A percentile compares a stretch with the other conserved stretches of the same genome.
phyloP scores from a whole-genome alignment of 2,113 vertebrate species.

The Taurulus bubalis region DNA sequence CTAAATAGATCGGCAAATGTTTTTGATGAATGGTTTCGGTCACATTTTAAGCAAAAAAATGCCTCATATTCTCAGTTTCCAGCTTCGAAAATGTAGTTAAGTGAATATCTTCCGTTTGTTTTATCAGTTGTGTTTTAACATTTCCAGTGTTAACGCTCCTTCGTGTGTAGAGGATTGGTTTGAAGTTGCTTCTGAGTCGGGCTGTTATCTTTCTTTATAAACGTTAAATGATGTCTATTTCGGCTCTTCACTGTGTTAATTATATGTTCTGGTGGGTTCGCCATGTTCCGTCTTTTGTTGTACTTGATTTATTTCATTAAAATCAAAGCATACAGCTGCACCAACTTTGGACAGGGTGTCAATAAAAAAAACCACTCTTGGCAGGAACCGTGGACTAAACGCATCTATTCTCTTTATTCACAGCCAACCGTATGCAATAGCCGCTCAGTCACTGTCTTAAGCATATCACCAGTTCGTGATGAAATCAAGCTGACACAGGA shows the following conservation, averaged over 20 bases:
- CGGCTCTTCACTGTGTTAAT: not conserved
- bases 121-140: not conserved
- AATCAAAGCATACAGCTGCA: not conserved
- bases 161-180: too few relatives aligned
- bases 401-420: not conserved
- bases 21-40: not conserved
- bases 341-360: not conserved
- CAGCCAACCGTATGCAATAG: constrained; percentile 89
- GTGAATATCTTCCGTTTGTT: not conserved
- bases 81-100: not conserved
- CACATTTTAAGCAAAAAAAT: not conserved
- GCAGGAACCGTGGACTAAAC: not conserved
- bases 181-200: not conserved
- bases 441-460: constrained; percentile 86
- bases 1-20: not conserved
- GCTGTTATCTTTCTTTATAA: not conserved
- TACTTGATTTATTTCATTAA: not conserved
- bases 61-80: not conserved
- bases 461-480: constrained; percentile 87
- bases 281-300: not conserved
- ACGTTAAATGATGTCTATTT: not conserved
- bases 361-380: not conserved
- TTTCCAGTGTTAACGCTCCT: not conserved
- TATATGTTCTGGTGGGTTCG: not conserved
- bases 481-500: constrained; percentile 87